Conservation (phyloP, 2,888 invertebrate genomes). For the Dioctria linearis region DNA sequence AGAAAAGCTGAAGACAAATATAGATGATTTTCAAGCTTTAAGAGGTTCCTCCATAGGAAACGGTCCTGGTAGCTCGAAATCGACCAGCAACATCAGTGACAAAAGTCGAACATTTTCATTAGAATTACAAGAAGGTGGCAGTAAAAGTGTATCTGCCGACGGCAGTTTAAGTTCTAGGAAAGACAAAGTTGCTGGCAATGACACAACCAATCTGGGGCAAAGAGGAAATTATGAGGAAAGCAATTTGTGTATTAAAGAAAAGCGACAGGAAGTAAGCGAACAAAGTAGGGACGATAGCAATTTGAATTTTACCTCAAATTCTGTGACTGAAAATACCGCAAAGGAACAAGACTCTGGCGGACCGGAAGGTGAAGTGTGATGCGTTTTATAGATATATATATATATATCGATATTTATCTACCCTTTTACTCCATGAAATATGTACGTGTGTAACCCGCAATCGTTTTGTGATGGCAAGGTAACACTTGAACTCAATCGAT, state of each 20-base stretch:
- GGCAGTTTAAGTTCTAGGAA: constrained; percentile 8
- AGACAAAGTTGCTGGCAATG: constrained; percentile 26
- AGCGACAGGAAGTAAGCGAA: constrained; percentile 19
- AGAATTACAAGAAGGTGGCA: not conserved
- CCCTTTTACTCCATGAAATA: not conserved
- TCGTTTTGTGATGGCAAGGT: not conserved
- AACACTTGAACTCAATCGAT: not conserved
- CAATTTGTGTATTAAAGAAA: constrained; percentile 49
- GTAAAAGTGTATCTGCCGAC: not conserved
- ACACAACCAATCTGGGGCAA: constrained; percentile 2
- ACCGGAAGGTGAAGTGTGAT: constrained; percentile 30
- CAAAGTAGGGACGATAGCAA: constrained; percentile 14
- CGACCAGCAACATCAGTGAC: constrained; percentile 26
- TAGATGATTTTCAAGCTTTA: not conserved
- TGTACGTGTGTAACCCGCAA: not conserved
- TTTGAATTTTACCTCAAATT: constrained; percentile 42
- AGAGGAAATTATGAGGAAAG: constrained; percentile 51
- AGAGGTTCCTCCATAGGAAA: not conserved
- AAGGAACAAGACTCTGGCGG: constrained; percentile 27
- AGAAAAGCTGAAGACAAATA: constrained; percentile 41
- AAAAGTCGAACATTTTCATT: constrained; percentile 36
- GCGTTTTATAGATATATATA: not conserved
- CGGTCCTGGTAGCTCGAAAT: constrained; percentile 17
- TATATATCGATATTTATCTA: too few species aligned
- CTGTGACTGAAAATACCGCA: not conserved